Evolutionary conservation across 1,140 invertebrate species (phyloP), one percentile per base, ranked within the genome.

Genomic region (Tetragonula clypearis): DNA sequence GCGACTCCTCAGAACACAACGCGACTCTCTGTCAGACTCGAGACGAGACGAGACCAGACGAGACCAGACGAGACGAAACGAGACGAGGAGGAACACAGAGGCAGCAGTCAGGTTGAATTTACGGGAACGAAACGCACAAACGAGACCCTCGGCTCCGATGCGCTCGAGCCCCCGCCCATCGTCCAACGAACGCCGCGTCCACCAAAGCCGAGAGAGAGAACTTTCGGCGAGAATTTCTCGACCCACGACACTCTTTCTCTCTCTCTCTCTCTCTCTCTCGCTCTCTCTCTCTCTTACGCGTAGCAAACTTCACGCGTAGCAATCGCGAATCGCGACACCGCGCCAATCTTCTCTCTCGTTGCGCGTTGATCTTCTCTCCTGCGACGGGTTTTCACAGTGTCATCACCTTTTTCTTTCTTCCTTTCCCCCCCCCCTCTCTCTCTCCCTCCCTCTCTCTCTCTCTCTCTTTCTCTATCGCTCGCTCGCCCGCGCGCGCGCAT

Each of bases 161-260:
- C 26, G 23, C 23, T 49, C 23, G 14, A 62, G 82, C 68, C 76
- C 68, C 82, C 68, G 82, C 82, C 82, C 82, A 79, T 79, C 68
- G 66, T 53, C 56, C 60, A 21, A 55, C 81, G 53, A 76, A n/a
- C 73, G 41, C 41, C 41, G 41, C 73, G 81, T 35, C 35, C 35
- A 35, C 35, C 35, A 35, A 35, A 35, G 35, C 35, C 35, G 35
- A 35, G 35, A 49, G 41, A 62, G 23, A 49, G 8, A 8, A 49
- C 6, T 49, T 49, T 41, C 62, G 62, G 55, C 23, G 11, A 41
- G 26, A n/a, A 56, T 53, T 74, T n/a, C 8, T 21, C 17, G 23
- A 35, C 11, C 60, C 60, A 2, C 8, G 9, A 11, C 60, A 21
- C 19, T 49, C 6, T 49, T 6, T 49, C 6, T 49, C 41, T 49